A percentile compares a stretch with the other conserved stretches of the same genome.
phyloP scores from a whole-genome alignment of 2,113 vertebrate genomes.

The human region DNA sequence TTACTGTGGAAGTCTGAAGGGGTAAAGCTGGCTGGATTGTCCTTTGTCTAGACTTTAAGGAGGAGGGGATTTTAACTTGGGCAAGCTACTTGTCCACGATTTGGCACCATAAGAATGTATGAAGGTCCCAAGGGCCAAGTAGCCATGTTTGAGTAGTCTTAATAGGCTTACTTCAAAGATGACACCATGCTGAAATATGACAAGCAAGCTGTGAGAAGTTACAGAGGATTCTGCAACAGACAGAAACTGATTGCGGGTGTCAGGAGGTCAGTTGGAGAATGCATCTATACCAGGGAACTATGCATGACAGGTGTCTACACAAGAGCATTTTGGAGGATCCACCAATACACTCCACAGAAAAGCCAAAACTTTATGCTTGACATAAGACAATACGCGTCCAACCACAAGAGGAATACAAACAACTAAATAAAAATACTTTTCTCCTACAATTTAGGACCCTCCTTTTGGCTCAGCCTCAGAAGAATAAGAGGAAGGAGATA shows the following conservation, averaged over 20 bases:
- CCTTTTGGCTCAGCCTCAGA: neutral
- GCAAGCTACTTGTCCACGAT: neutral
- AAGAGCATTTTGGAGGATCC: neutral
- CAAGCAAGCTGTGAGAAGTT: neutral
- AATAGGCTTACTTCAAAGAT: neutral
- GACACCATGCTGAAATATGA: neutral
- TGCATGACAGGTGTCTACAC: neutral
- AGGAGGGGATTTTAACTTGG: neutral
- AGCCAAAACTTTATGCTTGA: neutral
- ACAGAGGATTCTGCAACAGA: neutral
- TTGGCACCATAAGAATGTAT: neutral
- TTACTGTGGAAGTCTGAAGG: neutral
- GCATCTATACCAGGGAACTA: neutral
- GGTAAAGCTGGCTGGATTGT: neutral
- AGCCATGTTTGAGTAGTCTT: neutral
- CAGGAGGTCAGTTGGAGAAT: neutral
- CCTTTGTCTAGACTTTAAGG: neutral
- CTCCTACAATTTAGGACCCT: neutral
- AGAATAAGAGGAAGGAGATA: neutral
- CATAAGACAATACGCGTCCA: neutral
- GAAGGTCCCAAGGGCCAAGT: neutral
- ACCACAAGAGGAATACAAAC: neutral
- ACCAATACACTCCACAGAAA: neutral
- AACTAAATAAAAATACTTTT: neutral
- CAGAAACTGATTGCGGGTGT: neutral